These are phyloP conservation scores for Larimichthys polyactis DNA, from an alignment of 2,113 vertebrate species.

Conservation along the genomic window DNA sequence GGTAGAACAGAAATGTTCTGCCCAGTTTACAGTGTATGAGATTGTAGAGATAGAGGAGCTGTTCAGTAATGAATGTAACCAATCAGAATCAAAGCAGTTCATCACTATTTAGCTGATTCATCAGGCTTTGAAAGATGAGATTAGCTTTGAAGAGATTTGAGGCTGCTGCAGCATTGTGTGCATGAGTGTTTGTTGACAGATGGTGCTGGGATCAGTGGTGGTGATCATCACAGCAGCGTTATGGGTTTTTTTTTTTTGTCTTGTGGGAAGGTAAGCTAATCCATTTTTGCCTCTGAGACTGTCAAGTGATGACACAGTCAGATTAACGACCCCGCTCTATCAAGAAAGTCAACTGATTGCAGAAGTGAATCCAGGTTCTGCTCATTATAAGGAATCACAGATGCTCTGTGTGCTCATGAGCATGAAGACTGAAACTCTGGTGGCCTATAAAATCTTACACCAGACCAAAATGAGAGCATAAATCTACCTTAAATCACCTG, in stretches of 20 bases:
- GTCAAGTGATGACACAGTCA: slow-evolving; percentile 25
- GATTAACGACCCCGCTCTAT: slow-evolving; percentile 26
- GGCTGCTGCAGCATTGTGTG: slow-evolving; percentile 41
- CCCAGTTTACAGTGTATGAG: slow-evolving; percentile 7
- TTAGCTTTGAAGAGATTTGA: slow-evolving; percentile 58
- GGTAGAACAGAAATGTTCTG: slow-evolving; percentile 28
- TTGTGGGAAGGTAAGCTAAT: slow-evolving; percentile 41
- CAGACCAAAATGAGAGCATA: neutral
- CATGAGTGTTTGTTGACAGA: slow-evolving; percentile 45
- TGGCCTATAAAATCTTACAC: slow-evolving; percentile 12
- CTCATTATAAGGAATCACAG: neutral
- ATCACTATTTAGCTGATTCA: slow-evolving; percentile 55
- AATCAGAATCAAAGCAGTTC: slow-evolving; percentile 45
- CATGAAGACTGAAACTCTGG: slow-evolving; percentile 10
- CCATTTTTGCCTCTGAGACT: slow-evolving; percentile 42
- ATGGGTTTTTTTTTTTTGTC: slow-evolving; percentile 38
- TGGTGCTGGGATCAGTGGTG: slow-evolving; percentile 38
- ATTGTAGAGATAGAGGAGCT: slow-evolving; percentile 6
- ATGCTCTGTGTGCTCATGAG: neutral
- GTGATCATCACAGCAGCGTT: slow-evolving; percentile 39
- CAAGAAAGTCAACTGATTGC: slow-evolving; percentile 2
- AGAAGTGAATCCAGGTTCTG: slow-evolving; percentile 2
- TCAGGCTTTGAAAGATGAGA: slow-evolving; percentile 57
- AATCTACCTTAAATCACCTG: neutral
- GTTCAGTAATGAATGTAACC: slow-evolving; percentile 39